These are phyloP conservation scores for Clarias fuscus DNA, from an alignment of 2,797 vertebrate species.

Conservation along the genomic window DNA sequence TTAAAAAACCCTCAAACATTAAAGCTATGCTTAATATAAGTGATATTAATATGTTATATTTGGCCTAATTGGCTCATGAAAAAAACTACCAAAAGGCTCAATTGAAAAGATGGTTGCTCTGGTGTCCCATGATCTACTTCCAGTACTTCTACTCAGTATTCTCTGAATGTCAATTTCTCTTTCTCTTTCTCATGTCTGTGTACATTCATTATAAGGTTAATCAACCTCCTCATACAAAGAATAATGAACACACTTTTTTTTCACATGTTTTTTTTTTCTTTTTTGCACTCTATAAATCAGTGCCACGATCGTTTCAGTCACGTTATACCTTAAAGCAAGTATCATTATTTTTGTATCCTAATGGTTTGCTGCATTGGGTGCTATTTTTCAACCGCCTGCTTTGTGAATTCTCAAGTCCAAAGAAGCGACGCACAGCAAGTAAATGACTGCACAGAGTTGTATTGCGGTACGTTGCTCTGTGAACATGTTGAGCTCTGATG, in stretches of 20 bases:
- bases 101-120: background rate
- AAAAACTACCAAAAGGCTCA: background rate
- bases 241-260: slow-evolving; percentile 4
- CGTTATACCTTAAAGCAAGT: background rate
- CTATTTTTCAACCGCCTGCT: background rate
- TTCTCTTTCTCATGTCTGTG: background rate
- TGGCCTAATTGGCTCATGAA: background rate
- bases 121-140: slow-evolving; percentile 3
- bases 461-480: slow-evolving; percentile 69
- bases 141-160: background rate
- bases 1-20: slow-evolving; percentile 45
- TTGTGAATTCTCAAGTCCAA: slow-evolving; percentile 49
- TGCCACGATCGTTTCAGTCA: background rate
- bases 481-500: slow-evolving; percentile 65
- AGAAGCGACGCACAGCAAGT: slow-evolving; percentile 9
- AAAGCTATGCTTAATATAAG: slow-evolving; percentile 25
- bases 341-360: background rate
- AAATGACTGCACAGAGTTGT: slow-evolving; percentile 77
- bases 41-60: background rate
- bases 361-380: background rate
- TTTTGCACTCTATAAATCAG: slow-evolving; percentile 3
- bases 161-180: background rate
- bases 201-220: slow-evolving; percentile 26
- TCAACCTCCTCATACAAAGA: slow-evolving; percentile 23
- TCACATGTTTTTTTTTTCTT: too few relatives aligned